Percentiles rank a stretch among this genome's conserved stretches.
Evolutionary conservation across 2,113 vertebrate genomes (phyloP).

Genomic region (Probosciger aterrimus): DNA sequence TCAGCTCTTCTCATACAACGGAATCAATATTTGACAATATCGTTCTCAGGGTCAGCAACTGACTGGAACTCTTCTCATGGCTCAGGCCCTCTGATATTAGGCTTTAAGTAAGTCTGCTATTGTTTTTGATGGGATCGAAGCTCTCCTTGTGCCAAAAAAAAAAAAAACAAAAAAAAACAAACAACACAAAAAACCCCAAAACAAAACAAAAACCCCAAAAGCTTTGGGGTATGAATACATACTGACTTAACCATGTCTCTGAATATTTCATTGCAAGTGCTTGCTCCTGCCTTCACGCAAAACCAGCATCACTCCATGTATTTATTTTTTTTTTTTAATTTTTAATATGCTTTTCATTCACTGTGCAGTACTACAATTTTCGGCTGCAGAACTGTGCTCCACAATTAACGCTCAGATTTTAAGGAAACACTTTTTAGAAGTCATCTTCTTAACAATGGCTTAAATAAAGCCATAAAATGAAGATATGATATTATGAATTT

Average conservation of each 20-base stretch:
- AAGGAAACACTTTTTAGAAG: not conserved
- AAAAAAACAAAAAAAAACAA: not conserved
- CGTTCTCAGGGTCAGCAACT: not conserved
- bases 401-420: not conserved
- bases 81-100: not conserved
- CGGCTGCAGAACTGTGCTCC: not conserved
- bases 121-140: not conserved
- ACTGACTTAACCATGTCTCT: not conserved
- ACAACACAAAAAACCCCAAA: not conserved
- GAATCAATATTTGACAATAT: not conserved
- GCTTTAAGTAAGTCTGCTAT: not conserved
- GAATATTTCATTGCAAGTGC: not conserved
- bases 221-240: not conserved
- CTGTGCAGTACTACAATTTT: not conserved
- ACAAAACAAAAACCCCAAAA: not conserved
- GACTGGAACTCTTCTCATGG: not conserved
- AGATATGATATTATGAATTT: not conserved
- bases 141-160: not conserved
- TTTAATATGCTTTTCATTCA: not conserved
- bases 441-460: fast-evolving
- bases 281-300: not conserved
- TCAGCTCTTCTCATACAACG: not conserved
- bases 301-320: not conserved
- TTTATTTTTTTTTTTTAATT: not conserved
- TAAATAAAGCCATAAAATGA: not conserved